phyloP scores from a whole-genome alignment of 2,888 invertebrate genomes.

The Encarsia formosa region DNA sequence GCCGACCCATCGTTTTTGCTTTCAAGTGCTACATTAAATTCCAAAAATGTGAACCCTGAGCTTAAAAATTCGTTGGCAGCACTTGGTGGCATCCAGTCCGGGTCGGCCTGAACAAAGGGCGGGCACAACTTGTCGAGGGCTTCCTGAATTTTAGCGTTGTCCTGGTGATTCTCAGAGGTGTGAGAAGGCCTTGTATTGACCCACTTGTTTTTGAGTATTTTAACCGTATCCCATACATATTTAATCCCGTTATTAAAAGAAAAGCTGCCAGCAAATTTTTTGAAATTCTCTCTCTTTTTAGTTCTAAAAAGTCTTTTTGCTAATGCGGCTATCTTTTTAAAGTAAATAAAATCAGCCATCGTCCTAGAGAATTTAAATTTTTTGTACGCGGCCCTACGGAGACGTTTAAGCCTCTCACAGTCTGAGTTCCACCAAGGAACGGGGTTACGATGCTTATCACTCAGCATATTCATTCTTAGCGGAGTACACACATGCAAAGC shows the following conservation, averaged over 20 bases:
- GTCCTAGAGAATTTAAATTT: too few species aligned
- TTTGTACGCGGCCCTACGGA: too few species aligned
- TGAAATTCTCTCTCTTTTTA: constrained; percentile 12
- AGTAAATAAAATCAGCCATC: too few species aligned
- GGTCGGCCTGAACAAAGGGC: background rate
- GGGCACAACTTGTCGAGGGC: background rate
- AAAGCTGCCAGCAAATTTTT: constrained; percentile 7
- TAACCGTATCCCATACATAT: constrained; percentile 7
- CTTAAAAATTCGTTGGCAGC: background rate
- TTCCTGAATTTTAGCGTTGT: background rate
- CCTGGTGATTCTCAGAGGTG: background rate
- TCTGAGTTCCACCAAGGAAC: constrained; percentile 24
- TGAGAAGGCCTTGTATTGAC: background rate
- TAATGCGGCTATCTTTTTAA: too few species aligned
- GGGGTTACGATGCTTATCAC: constrained; percentile 9
- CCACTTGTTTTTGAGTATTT: constrained; percentile 13
- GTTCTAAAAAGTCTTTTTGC: constrained; percentile 18
- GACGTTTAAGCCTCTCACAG: too few species aligned
- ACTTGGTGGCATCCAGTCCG: background rate
- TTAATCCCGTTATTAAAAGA: constrained; percentile 4
- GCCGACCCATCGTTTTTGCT: background rate
- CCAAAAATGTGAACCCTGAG: background rate
- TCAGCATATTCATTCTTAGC: background rate
- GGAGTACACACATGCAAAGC: background rate
- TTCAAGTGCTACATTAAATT: constrained; percentile 3